These are phyloP conservation scores for Cygnus buccinator DNA, from an alignment of 2,113 vertebrate genomes.

Conservation along the genomic window DNA sequence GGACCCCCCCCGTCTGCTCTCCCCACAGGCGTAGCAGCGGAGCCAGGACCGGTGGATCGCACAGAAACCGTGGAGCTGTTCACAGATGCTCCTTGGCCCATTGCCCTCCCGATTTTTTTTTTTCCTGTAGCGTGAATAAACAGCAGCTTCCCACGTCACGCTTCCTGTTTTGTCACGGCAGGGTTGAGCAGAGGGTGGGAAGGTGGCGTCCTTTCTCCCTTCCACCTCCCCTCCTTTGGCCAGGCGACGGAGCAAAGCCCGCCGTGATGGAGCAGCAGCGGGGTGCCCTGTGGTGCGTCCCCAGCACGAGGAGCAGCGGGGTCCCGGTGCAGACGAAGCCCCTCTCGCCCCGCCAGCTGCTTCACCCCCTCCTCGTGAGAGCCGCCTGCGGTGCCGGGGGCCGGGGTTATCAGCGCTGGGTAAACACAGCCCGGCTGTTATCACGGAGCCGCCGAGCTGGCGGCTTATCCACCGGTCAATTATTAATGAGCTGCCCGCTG, in stretches of 20 bases:
- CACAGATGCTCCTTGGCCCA: background rate
- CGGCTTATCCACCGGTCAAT: background rate
- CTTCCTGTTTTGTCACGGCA: background rate
- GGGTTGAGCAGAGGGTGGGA: background rate
- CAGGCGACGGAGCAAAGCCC: fast-evolving
- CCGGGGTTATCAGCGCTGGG: background rate
- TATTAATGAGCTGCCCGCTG: background rate
- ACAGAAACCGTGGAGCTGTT: background rate
- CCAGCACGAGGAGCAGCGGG: background rate
- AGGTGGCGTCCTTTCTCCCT: background rate
- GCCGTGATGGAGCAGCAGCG: fast-evolving
- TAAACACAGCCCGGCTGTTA: background rate
- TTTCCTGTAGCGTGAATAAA: constrained; percentile 45
- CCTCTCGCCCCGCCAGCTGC: fast-evolving
- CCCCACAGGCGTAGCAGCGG: background rate
- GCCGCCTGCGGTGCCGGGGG: background rate
- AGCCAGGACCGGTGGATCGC: fast-evolving
- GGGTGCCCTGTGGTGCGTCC: background rate
- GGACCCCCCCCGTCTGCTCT: background rate
- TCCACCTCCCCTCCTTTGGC: background rate
- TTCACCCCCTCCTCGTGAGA: background rate
- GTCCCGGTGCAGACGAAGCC: fast-evolving
- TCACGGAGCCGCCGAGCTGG: background rate
- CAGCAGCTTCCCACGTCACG: background rate
- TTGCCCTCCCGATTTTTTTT: background rate